A percentile compares a stretch with the other conserved stretches of the same genome.
Evolutionary conservation across 2,888 invertebrate genomes (phyloP).

Genomic region (Chalcosyrphus nemorum): DNA sequence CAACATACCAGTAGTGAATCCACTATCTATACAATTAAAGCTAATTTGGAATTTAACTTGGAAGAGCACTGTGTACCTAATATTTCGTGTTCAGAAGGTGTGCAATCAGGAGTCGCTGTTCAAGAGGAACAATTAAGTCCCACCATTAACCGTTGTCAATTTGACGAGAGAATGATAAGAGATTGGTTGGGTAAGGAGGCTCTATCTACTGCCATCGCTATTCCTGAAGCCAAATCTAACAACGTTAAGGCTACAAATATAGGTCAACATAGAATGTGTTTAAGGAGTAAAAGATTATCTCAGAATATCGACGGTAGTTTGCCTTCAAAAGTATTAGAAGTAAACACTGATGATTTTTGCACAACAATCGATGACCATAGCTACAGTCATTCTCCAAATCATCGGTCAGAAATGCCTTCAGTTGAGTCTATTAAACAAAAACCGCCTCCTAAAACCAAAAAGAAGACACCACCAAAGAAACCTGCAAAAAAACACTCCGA

Average conservation of each 20-base stretch:
- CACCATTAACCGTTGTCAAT: background rate
- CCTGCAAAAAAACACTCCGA: background rate
- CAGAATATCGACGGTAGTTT: background rate
- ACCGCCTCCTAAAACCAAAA: background rate
- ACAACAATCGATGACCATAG: background rate
- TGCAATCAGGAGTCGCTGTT: background rate
- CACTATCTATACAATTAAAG: background rate
- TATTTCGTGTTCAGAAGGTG: background rate
- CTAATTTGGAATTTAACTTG: background rate
- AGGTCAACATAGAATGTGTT: background rate
- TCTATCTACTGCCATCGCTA: background rate
- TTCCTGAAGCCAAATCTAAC: background rate
- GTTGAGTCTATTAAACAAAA: background rate
- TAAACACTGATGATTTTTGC: background rate
- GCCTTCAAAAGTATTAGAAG: no score
- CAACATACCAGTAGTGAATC: background rate
- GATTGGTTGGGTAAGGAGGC: background rate
- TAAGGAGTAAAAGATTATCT: background rate
- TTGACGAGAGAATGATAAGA: background rate
- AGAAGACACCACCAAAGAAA: slow-evolving; percentile 21
- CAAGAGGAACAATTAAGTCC: background rate
- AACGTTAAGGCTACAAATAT: background rate
- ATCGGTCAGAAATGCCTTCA: background rate
- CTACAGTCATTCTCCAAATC: background rate
- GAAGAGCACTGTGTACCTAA: background rate